These are phyloP conservation scores for Callyntrura guangdongensis DNA, from an alignment of 2,888 invertebrate genomes.

Conservation along the genomic window DNA sequence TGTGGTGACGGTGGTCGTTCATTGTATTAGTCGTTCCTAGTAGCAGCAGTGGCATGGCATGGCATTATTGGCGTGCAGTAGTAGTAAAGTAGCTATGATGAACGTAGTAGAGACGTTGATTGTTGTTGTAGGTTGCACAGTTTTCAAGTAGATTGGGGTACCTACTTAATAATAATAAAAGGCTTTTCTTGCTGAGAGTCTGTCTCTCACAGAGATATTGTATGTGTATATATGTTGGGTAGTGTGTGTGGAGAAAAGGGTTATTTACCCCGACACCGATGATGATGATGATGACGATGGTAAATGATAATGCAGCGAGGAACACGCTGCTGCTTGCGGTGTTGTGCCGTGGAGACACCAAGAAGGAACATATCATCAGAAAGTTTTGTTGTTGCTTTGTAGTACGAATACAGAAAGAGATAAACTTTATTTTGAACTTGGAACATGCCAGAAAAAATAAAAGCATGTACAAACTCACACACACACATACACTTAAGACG, in stretches of 20 bases:
- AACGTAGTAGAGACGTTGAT: background rate
- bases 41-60: slow-evolving; percentile 7
- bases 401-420: too few species aligned
- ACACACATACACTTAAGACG: background rate
- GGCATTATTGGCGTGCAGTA: slow-evolving; percentile 48
- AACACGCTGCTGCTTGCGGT: background rate
- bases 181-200: background rate
- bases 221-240: background rate
- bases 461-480: background rate
- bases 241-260: slow-evolving; percentile 42
- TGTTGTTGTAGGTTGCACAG: slow-evolving; percentile 11
- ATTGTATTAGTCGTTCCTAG: too few species aligned
- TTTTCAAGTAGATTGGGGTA: background rate
- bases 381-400: background rate
- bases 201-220: background rate
- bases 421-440: background rate
- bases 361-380: too few species aligned
- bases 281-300: slow-evolving; percentile 33
- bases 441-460: slow-evolving; percentile 25
- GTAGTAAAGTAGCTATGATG: background rate
- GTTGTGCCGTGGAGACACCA: too few species aligned
- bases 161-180: background rate
- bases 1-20: background rate
- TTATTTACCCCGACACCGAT: slow-evolving; percentile 69
- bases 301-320: background rate